Conservation (phyloP, 1,140 invertebrate species). For the Drosophila pectinifera region DNA sequence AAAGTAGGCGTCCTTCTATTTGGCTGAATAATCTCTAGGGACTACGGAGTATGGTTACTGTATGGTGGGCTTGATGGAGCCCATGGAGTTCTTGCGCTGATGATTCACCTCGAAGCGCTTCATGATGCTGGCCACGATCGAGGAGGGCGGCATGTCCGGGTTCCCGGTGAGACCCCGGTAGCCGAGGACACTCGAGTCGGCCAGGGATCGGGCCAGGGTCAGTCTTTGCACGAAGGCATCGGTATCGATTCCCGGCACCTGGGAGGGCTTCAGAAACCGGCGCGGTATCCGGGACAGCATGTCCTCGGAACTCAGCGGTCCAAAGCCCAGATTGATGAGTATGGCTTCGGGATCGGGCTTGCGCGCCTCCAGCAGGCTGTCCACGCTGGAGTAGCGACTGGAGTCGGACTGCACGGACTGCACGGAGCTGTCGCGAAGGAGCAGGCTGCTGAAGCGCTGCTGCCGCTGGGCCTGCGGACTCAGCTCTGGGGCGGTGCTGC, state of each 20-base stretch:
- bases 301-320: slow-evolving; percentile 85
- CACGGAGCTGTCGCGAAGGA: slow-evolving; percentile 86
- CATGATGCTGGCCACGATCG: slow-evolving; percentile 84
- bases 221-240: slow-evolving; percentile 87
- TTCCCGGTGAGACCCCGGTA: slow-evolving; percentile 88
- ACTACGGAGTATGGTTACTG: slow-evolving; percentile 23
- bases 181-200: slow-evolving; percentile 88
- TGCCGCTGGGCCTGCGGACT: slow-evolving; percentile 66
- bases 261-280: slow-evolving; percentile 87
- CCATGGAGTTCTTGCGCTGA: slow-evolving; percentile 80
- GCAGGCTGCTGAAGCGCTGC: slow-evolving; percentile 57
- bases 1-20: slow-evolving; percentile 21
- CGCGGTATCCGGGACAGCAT: slow-evolving; percentile 87
- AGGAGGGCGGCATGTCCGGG: slow-evolving; percentile 78
- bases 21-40: slow-evolving; percentile 33
- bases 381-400: slow-evolving; percentile 90
- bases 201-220: slow-evolving; percentile 86
- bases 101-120: slow-evolving; percentile 83
- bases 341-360: slow-evolving; percentile 90
- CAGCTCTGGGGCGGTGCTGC: slow-evolving; percentile 59
- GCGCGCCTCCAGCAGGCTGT: slow-evolving; percentile 89
- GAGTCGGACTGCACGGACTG: slow-evolving; percentile 88
- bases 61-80: slow-evolving; percentile 70
- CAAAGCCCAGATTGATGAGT: slow-evolving; percentile 88
- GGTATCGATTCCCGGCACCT: slow-evolving; percentile 87